These are phyloP conservation scores for Onychostruthus taczanowskii DNA, from an alignment of 2,113 vertebrate species.

Conservation along the genomic window DNA sequence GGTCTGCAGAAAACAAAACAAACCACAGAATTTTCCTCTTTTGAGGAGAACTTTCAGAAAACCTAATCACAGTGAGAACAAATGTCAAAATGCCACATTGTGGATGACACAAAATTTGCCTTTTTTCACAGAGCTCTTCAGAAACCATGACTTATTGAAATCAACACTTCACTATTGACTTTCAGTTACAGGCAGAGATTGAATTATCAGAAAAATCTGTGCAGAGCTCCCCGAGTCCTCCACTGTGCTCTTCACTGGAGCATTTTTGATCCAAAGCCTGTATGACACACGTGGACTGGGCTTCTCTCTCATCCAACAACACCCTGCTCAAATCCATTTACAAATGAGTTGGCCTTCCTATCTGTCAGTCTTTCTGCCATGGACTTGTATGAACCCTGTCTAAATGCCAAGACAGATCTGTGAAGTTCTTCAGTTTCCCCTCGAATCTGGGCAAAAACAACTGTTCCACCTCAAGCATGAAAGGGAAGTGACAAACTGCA, in stretches of 20 bases:
- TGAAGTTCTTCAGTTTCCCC: not conserved
- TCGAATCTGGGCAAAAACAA: not conserved
- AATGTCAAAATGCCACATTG: not conserved
- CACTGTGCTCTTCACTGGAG: not conserved
- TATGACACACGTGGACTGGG: not conserved
- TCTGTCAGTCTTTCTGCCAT: not conserved
- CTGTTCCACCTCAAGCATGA: not conserved
- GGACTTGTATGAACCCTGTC: not conserved
- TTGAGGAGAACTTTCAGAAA: not conserved
- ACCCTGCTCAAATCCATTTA: not conserved
- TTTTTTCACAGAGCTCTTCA: not conserved
- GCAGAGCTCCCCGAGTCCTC: not conserved
- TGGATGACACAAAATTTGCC: not conserved
- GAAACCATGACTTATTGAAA: not conserved
- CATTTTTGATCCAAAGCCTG: not conserved
- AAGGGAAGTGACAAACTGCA: not conserved
- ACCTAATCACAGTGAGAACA: not conserved
- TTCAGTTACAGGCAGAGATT: not conserved
- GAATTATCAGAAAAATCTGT: not conserved
- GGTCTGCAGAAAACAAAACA: not conserved
- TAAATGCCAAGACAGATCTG: slow-evolving; percentile 4
- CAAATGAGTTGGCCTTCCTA: rapidly evolving
- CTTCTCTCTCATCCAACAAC: not conserved
- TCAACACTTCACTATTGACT: not conserved
- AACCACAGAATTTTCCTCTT: not conserved